Base-by-base conservation (phyloP, 2,888 invertebrate species). In the Muscina levida region DNA sequence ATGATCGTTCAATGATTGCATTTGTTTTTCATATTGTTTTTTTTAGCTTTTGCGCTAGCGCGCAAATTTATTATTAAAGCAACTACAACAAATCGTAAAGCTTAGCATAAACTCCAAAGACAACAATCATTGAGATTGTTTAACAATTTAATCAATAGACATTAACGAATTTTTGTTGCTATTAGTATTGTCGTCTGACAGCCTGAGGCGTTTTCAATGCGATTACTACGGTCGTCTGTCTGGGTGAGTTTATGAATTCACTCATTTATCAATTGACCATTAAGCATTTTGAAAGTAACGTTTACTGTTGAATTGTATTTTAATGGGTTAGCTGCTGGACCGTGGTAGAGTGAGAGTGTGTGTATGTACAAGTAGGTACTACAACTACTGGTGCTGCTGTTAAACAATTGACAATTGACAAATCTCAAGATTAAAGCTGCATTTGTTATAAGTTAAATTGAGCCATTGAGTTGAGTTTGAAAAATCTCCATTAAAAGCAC, bases 1-100 rank as follows among this genome's bases (percentile, higher is more conserved):
- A 67, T 74, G 57, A 67, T 48, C 17, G 37, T 65, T 51, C 72
- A 44, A 46, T 51, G 5, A 24, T 22, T 53, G 8, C 53, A 53
- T 53, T 17, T 19, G 24, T 53, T 48, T 37, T 37, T n/a, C n/a
- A 10, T 37, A 37, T 37, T 48, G 48, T 11, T 1, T n/a, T 46
- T 37, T 37, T 37, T 37, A 10, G 10, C 24, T 53, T 53, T 53
- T 13, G 24, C 53, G 24, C 22, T 6, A 2, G 19, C 53, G 24
- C 19, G 22, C 19, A 19, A 46, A 46, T 31, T 31, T 31, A 31
- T 31, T 31, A 5, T 31, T 31, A 3, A 31, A 31, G 31, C 31
- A 31, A 8, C 31, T 8, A 51, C 11, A 46, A 51, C 51, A n/a
- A n/a, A n/a, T n/a, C n/a, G 1, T 51, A 10, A 51, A 22, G 31